A percentile compares a stretch with the other conserved stretches of the same genome.
These are phyloP conservation scores for Phlogophora meticulosa DNA, from an alignment of 2,888 invertebrate genomes.

Conservation along the genomic window DNA sequence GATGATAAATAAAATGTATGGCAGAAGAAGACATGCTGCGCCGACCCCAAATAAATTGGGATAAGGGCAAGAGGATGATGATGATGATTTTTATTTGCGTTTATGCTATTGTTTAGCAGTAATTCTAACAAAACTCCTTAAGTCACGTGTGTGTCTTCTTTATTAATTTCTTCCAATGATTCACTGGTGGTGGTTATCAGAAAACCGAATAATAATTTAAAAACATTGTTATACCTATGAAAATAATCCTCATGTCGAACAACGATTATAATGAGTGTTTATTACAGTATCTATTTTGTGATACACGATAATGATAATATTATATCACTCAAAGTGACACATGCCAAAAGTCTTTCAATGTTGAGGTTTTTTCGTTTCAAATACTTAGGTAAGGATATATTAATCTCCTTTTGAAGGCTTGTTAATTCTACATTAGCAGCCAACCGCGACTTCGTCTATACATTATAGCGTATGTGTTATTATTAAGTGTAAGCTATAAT, in stretches of 20 bases:
- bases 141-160: background rate
- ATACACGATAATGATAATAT: constrained; percentile 10
- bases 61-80: too few relatives aligned
- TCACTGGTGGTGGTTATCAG: background rate
- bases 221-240: background rate
- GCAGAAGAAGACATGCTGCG: too few relatives aligned
- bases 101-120: too few relatives aligned
- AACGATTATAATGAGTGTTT: constrained; percentile 15
- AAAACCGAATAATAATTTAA: background rate
- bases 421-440: background rate
- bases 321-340: background rate
- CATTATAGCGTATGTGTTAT: too few relatives aligned
- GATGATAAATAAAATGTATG: too few relatives aligned
- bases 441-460: too few relatives aligned
- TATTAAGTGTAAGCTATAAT: too few relatives aligned
- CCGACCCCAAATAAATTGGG: too few relatives aligned
- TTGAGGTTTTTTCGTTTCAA: background rate
- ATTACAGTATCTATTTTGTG: constrained; percentile 15
- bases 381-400: too few relatives aligned
- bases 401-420: background rate
- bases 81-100: too few relatives aligned
- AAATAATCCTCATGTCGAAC: constrained; percentile 30
- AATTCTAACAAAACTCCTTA: background rate
- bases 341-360: background rate
- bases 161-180: background rate